Percentiles rank a stretch among this genome's conserved stretches.
Conservation (phyloP, 2,888 invertebrate species). For the Tenthredo distinguenda region DNA sequence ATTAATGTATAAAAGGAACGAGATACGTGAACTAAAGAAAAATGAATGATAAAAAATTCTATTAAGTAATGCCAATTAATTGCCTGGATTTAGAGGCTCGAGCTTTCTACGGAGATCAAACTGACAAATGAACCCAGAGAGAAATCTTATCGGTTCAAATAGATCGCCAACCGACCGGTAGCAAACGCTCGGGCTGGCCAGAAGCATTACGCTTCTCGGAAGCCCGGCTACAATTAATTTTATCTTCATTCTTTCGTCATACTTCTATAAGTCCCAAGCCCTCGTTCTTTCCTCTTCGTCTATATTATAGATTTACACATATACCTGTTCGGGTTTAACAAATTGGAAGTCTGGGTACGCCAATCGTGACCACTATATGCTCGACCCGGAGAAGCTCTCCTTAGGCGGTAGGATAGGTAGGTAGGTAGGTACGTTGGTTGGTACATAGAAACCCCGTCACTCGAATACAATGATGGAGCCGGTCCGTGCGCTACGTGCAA, state of each 20-base stretch:
- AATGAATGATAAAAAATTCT: not conserved
- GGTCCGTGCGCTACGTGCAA: not conserved
- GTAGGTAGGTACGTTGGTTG: not conserved
- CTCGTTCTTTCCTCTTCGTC: not conserved
- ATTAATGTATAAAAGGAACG: not conserved
- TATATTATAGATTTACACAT: not conserved
- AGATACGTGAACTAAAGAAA: not conserved
- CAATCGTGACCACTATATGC: conserved; percentile 27
- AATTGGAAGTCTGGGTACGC: conserved; percentile 40
- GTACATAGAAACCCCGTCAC: conserved; percentile 33
- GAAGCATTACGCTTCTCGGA: conserved; percentile 66
- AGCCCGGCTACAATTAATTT: conserved; percentile 74
- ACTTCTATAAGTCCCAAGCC: not conserved
- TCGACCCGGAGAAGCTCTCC: not conserved
- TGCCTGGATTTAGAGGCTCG: conserved; percentile 3
- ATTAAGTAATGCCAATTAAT: conserved; percentile 47
- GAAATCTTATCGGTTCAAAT: conserved; percentile 46
- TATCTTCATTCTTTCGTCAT: conserved; percentile 51
- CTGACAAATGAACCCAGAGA: conserved; percentile 43
- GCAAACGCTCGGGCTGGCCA: conserved; percentile 16
- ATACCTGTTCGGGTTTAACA: not conserved
- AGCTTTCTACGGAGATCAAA: conserved; percentile 22
- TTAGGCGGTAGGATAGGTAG: not conserved
- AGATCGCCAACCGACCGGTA: conserved; percentile 47
- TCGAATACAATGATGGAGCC: conserved; percentile 40